These are phyloP conservation scores for Alligator mississippiensis DNA, from an alignment of 2,113 vertebrate species.

Conservation along the genomic window DNA sequence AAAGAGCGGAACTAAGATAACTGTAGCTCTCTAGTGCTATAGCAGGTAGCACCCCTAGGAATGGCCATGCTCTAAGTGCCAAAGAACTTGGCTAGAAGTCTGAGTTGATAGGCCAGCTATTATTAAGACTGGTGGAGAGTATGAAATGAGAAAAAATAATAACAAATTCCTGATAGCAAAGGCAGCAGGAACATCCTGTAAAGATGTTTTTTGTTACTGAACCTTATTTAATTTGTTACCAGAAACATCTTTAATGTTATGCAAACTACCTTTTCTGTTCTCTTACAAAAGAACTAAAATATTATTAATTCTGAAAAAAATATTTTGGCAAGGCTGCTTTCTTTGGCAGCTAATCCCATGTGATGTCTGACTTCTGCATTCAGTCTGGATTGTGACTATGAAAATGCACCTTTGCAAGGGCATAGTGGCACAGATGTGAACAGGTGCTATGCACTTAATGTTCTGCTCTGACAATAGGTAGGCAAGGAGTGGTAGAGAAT, in stretches of 20 bases:
- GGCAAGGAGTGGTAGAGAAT: neutral
- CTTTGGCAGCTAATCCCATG: neutral
- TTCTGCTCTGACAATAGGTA: neutral
- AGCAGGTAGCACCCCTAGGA: neutral
- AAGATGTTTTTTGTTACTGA: neutral
- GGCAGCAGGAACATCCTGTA: neutral
- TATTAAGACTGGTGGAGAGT: neutral
- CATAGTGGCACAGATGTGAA: neutral
- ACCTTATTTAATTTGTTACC: neutral
- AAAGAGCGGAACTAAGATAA: neutral
- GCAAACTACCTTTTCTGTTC: neutral
- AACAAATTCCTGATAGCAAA: neutral
- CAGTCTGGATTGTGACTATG: neutral
- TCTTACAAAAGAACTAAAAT: neutral
- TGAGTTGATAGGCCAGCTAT: too few relatives aligned
- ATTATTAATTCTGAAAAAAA: neutral
- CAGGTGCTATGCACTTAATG: accelerated
- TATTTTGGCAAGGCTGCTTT: neutral
- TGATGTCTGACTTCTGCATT: neutral
- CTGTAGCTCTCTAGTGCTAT: neutral
- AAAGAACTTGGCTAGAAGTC: too few relatives aligned
- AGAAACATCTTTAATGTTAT: accelerated
- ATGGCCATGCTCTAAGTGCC: neutral
- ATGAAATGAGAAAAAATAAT: neutral
- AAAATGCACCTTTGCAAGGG: neutral